Base-by-base conservation (phyloP, 2,113 vertebrate genomes). In the Mesocricetus auratus region DNA sequence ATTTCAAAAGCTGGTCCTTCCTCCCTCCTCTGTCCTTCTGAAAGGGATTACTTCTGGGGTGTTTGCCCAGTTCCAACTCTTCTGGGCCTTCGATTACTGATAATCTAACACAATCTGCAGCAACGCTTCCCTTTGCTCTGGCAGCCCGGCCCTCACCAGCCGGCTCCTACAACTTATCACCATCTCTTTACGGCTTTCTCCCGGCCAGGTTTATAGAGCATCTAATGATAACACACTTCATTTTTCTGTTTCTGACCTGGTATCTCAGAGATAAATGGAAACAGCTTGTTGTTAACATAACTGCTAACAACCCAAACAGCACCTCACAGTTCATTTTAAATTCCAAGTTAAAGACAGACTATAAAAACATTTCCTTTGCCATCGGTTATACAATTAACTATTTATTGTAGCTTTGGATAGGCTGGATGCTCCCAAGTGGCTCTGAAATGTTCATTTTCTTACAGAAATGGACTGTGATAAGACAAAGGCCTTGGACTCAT, bases 401-500 rank as follows among this genome's bases (percentile, higher is more conserved):
- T 91, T 75, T 85, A 73, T 53, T 89, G 26, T 86, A 47, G 53
- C 56, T 78, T 89, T 92, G 47, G 39, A 74, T 74, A 31, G 82
- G 39, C 36, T 69, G 73, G 42, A 33, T 56, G 9, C 42, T 96
- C 88, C 36, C 42, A 10, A n/a, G 29, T 77, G 42, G 56, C 81
- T 94, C 90, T 62, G 75, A 73, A 86, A 92, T 62, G n/a, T 42
- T 60, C 15, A 47, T 87, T 88, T 96, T 82, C 36, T 86, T 92
- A 89, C 3, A 74, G 58, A 53, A 94, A 45, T 31, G 53, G 45
- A 50, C 39, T 42, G 81, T 83, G 17, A 31, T 94, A 75, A 86
- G 77, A 45, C 53, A 5, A 68, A 78, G 53, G 69, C 29, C 78
- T 90, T 53, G 47, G 75, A 31, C 8, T 36, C 75, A 19, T 60